Base-by-base conservation (phyloP, 2,888 invertebrate genomes). In the Agrypnus murinus region DNA sequence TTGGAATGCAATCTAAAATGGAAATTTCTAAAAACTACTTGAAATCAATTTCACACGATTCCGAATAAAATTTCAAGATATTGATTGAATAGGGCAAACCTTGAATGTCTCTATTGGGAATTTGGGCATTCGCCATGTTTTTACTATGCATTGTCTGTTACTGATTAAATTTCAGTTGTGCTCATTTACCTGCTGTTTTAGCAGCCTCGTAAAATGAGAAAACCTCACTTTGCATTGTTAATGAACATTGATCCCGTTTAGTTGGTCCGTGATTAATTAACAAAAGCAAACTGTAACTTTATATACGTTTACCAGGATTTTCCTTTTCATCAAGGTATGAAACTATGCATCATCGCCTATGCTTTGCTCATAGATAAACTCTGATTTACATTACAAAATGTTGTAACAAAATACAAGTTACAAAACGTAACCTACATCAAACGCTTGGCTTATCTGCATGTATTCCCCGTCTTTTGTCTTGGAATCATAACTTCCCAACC, bases 321-420 rank as follows among this genome's bases (percentile, higher is more conserved):
- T 25, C 25, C 25, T 25, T 25, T 25, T 25, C 25, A 25, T 25
- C 25, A 25, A 25, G 5, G 25, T 25, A 5, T 25, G 25, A 25
- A 46, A 10, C 9, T n/a, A 32, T 60, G 60, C 38, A 46, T 58
- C 62, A 45, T 45, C 50, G 17, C 8, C 40, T 45, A 32, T 19
- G 17, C 25, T 25, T 25, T 25, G 15, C 19, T 2, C 50, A 17
- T 38, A 48, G 36, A 63, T 63, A 63, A 63, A 36, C 50, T 25
- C 25, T 25, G 62, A 63, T 63, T 63, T 63, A 36, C 50, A 63
- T 50, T 55, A n/a, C 64, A 64, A 64, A 63, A 64, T 43, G 55
- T 55, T 25, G 40, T 53, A 64, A 50, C 50, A 64, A 64, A 62
- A 64, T 64, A 48, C 15, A 17, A 48, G 48, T 48, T 48, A 17